These are phyloP conservation scores for Drosophila niveifrons DNA, from an alignment of 2,888 invertebrate genomes.

Conservation along the genomic window DNA sequence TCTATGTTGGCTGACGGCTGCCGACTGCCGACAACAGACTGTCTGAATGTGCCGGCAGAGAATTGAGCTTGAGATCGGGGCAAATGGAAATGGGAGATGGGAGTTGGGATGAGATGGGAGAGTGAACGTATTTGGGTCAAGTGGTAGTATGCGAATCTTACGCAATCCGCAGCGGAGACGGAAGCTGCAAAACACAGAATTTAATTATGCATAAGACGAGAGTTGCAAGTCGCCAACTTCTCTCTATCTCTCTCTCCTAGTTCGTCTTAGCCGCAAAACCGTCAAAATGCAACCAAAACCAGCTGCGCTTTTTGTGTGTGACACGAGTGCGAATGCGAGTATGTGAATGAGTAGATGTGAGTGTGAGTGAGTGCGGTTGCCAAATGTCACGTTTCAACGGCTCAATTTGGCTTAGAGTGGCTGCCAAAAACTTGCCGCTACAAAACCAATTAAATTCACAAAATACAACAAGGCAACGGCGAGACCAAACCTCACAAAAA, in stretches of 20 bases:
- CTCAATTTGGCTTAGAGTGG: conserved; percentile 73
- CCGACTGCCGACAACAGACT: conserved; percentile 1
- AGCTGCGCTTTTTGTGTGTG: conserved; percentile 52
- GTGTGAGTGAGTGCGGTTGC: conserved; percentile 31
- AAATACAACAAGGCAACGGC: conserved; percentile 25
- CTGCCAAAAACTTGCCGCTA: conserved; percentile 49
- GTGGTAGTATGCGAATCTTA: conserved; percentile 53
- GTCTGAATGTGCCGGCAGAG: not conserved
- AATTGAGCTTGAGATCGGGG: not conserved
- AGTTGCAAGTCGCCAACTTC: conserved; percentile 38
- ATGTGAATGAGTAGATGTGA: not conserved
- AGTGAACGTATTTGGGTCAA: conserved; percentile 69
- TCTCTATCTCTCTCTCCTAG: not conserved
- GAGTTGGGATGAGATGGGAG: not conserved
- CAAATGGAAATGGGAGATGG: not conserved
- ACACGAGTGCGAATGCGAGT: not conserved
- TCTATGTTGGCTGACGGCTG: conserved; percentile 58
- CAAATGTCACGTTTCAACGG: conserved; percentile 73
- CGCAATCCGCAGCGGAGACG: conserved; percentile 44
- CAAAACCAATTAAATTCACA: conserved; percentile 71
- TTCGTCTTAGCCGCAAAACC: conserved; percentile 49
- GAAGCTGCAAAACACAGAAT: conserved; percentile 51
- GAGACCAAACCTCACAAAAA: conserved; percentile 15
- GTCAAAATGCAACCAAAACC: conserved; percentile 50
- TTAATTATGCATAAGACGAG: conserved; percentile 62